phyloP scores from a whole-genome alignment of 92 coral and sea anemone genomes.

The Virgularia gustaviana region DNA sequence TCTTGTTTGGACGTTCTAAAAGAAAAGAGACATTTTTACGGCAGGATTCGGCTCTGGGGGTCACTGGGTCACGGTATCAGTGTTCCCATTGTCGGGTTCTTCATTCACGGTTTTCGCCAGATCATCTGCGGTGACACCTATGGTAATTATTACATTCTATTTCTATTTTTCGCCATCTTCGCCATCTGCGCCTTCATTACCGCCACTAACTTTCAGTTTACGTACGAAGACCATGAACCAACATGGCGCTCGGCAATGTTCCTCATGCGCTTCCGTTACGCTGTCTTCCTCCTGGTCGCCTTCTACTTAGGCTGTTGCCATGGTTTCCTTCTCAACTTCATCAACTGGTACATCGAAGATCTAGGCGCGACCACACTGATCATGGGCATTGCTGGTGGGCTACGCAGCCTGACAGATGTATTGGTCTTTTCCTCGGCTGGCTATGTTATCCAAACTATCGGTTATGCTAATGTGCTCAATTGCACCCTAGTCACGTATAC shows the following conservation, averaged over 20 bases:
- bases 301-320: slow-evolving; percentile 62
- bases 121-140: slow-evolving; percentile 50
- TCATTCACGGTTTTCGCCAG: slow-evolving; percentile 50
- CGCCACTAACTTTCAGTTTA: slow-evolving; percentile 54
- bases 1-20: slow-evolving; percentile 58
- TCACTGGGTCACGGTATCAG: slow-evolving; percentile 55
- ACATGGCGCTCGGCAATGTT: slow-evolving; percentile 32
- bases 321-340: slow-evolving; percentile 57
- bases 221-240: slow-evolving; percentile 42
- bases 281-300: slow-evolving; percentile 54
- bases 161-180: slow-evolving; percentile 44
- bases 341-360: slow-evolving; percentile 70
- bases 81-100: slow-evolving; percentile 39
- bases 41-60: slow-evolving; percentile 63
- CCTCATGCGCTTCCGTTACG: slow-evolving; percentile 42
- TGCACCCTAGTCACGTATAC: slow-evolving; percentile 59
- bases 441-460: slow-evolving; percentile 39
- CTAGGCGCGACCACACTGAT: slow-evolving; percentile 55
- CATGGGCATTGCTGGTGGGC: slow-evolving; percentile 58
- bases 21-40: slow-evolving; percentile 54
- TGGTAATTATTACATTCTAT: slow-evolving; percentile 56
- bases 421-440: slow-evolving; percentile 56
- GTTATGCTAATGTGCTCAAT: slow-evolving; percentile 37
- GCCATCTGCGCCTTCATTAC: slow-evolving; percentile 54
- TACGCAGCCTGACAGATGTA: slow-evolving; percentile 45